A percentile compares a stretch with the other conserved stretches of the same genome.
Conservation (phyloP, 2,113 vertebrate species). For the Halcyon senegalensis region DNA sequence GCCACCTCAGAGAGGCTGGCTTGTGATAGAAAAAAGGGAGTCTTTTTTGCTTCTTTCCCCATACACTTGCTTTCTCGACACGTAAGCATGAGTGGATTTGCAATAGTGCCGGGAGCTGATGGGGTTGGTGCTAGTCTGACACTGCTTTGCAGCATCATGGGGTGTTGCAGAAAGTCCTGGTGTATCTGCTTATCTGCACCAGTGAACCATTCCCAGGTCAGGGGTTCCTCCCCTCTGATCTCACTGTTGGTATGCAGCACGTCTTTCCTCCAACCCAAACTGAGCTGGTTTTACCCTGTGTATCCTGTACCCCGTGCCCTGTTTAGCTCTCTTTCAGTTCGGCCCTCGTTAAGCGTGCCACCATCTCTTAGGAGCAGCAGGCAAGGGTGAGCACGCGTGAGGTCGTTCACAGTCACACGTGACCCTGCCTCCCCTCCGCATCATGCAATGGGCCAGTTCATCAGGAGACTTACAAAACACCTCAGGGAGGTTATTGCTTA, state of each 20-base stretch:
- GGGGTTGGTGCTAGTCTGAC: not conserved
- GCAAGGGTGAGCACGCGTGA: not conserved
- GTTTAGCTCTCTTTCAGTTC: not conserved
- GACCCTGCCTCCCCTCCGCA: not conserved
- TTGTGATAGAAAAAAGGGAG: not conserved
- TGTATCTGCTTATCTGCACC: not conserved
- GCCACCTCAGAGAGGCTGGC: not conserved
- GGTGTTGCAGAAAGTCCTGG: not conserved
- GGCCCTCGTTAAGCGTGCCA: not conserved
- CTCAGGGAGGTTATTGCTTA: slow-evolving; percentile 53
- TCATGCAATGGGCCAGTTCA: not conserved
- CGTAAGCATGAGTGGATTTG: not conserved
- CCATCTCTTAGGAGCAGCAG: slow-evolving; percentile 8
- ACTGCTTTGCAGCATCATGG: not conserved
- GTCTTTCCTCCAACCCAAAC: not conserved
- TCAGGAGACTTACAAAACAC: slow-evolving; percentile 25
- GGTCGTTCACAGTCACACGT: not conserved
- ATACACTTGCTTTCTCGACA: not conserved
- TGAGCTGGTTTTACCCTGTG: not conserved
- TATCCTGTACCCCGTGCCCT: not conserved
- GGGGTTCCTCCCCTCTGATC: not conserved
- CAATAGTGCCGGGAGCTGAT: not conserved
- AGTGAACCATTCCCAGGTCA: not conserved
- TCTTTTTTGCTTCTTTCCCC: not conserved
- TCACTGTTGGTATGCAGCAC: not conserved